Evolutionary conservation across 2,797 vertebrate species (phyloP).

Genomic region (Botia kubotai): DNA sequence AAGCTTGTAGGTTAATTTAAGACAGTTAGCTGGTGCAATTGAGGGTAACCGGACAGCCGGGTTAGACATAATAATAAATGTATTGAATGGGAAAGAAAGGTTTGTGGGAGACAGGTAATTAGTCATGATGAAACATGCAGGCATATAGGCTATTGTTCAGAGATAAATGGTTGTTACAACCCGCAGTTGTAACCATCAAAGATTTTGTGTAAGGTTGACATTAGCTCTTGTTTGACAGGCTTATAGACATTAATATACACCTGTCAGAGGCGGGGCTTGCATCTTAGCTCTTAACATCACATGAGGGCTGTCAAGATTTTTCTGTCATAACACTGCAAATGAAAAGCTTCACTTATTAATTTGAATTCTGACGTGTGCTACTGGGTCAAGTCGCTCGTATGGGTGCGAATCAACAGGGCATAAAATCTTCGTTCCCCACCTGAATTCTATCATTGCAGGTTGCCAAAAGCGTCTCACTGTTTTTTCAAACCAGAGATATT

Average conservation of each 20-base stretch:
- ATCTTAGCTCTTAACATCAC: neutral
- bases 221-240: slow-evolving; percentile 2
- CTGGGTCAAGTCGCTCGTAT: neutral
- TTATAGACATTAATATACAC: slow-evolving; percentile 23
- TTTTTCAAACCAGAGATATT: neutral
- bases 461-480: neutral
- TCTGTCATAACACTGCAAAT: slow-evolving; percentile 10
- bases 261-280: neutral
- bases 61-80: neutral
- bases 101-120: slow-evolving; percentile 18
- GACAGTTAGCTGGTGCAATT: neutral
- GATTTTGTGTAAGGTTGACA: slow-evolving; percentile 3
- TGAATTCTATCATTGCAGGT: neutral
- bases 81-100: neutral
- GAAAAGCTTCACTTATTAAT: neutral
- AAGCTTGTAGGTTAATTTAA: slow-evolving; percentile 28
- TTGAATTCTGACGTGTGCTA: neutral
- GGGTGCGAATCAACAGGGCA: slow-evolving; percentile 10
- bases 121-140: neutral
- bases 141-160: neutral
- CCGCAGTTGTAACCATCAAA: neutral
- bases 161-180: slow-evolving; percentile 13
- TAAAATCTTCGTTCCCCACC: slow-evolving; percentile 8
- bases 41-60: neutral
- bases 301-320: neutral